Evolutionary conservation across 30 jellyfish, hydroid and myxozoan genomes (phyloP).

Genomic region (Turritopsis rubra): DNA sequence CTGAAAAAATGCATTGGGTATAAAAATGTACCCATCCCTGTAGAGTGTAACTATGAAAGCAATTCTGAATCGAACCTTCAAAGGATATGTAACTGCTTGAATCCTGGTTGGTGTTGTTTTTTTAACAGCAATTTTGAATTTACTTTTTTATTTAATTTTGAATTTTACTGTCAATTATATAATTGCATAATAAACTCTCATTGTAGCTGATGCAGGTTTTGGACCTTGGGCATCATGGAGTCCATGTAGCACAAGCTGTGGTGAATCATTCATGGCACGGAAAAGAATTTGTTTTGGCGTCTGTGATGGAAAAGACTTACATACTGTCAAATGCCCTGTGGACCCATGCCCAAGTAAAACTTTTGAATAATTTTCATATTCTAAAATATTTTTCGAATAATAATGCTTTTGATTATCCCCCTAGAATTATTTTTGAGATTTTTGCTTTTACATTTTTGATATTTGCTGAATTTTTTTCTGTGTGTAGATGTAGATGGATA

Average conservation of each 20-base stretch:
- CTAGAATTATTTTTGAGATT: no score
- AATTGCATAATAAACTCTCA: no score
- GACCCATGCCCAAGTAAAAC: neutral
- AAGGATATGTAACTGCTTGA: constrained; percentile 4
- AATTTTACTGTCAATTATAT: no score
- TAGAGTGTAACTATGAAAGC: neutral
- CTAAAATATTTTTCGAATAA: no score
- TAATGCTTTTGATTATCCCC: no score
- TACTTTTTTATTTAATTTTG: neutral
- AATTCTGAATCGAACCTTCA: neutral
- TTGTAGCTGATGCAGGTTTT: constrained; percentile 12
- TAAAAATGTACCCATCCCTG: neutral
- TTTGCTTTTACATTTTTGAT: no score
- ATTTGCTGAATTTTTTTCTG: no score
- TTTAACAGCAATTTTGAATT: neutral
- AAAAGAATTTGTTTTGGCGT: neutral
- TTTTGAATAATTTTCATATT: neutral
- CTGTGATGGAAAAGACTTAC: neutral
- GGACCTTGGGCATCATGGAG: constrained; percentile 10
- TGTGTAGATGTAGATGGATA: no score
- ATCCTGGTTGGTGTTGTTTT: neutral
- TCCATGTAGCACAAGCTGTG: neutral
- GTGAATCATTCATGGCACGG: neutral
- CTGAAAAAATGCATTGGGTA: neutral
- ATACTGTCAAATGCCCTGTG: neutral